Percentiles rank a stretch among this genome's conserved stretches.
phyloP scores from a whole-genome alignment of 1,140 invertebrate genomes.

The Xylocopa sonorina region DNA sequence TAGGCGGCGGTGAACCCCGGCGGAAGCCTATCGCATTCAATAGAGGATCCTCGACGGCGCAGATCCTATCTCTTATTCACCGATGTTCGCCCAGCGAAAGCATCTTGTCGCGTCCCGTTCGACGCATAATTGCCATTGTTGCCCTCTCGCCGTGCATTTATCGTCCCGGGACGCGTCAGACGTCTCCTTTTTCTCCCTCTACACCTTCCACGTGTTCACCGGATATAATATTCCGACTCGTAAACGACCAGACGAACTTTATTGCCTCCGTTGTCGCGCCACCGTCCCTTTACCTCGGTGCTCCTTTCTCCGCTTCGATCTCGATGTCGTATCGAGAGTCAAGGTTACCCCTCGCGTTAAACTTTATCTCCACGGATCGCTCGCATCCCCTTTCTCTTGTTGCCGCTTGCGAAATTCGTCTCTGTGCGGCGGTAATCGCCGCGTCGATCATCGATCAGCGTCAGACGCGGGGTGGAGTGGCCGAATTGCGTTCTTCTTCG shows the following conservation, averaged over 20 bases:
- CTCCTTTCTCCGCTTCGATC: neutral
- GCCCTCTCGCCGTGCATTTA: conserved; percentile 26
- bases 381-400: too few species aligned
- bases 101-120: conserved; percentile 58
- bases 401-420: neutral
- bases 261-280: neutral
- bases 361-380: too few species aligned
- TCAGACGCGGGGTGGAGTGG: neutral
- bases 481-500: conserved; percentile 1
- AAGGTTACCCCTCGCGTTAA: neutral
- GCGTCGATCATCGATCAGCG: neutral
- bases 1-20: conserved; percentile 39
- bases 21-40: conserved; percentile 62
- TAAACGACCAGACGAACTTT: conserved; percentile 15
- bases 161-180: neutral
- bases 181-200: neutral
- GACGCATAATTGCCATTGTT: conserved; percentile 54
- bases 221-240: conserved; percentile 7
- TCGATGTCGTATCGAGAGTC: neutral
- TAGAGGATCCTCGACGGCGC: conserved; percentile 36
- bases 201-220: too few species aligned
- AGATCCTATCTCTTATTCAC: conserved; percentile 60
- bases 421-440: neutral
- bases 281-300: neutral
- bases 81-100: conserved; percentile 55